These are phyloP conservation scores for Spodoptera picta DNA, from an alignment of 2,888 invertebrate species.

Conservation along the genomic window DNA sequence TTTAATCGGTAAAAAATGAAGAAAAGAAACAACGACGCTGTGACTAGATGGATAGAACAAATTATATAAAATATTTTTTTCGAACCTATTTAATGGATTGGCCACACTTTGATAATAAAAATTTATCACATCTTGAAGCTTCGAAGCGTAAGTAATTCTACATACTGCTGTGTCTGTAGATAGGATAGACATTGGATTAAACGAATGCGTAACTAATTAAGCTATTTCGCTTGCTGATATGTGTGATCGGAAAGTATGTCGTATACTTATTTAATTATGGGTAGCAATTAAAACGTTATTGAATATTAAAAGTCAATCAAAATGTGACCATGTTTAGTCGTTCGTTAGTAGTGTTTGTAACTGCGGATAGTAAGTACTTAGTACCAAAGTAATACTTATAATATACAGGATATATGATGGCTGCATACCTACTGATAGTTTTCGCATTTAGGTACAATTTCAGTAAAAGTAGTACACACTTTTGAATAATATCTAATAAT, in stretches of 20 bases:
- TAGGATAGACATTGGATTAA: too few relatives aligned
- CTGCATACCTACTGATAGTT: too few relatives aligned
- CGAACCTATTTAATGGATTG: neutral
- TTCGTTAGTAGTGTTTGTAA: too few relatives aligned
- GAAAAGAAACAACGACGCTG: constrained; percentile 23
- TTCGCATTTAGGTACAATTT: too few relatives aligned
- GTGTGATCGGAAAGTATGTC: neutral
- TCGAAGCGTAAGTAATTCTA: too few relatives aligned
- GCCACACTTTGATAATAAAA: constrained; percentile 2
- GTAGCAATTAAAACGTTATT: too few relatives aligned
- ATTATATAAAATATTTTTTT: constrained; percentile 1
- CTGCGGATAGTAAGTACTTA: too few relatives aligned
- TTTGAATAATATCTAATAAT: neutral
- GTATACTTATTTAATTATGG: neutral
- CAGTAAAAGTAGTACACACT: too few relatives aligned
- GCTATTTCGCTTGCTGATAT: neutral
- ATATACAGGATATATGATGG: too few relatives aligned
- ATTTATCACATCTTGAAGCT: neutral
- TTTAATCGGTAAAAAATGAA: constrained; percentile 46
- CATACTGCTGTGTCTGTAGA: too few relatives aligned
- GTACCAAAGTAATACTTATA: too few relatives aligned
- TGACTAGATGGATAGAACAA: constrained; percentile 53
- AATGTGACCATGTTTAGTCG: neutral
- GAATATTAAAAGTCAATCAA: too few relatives aligned
- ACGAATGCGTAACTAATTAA: neutral